Base-by-base conservation (phyloP, 2,797 vertebrate genomes). In the Yasuhikotakia modesta region DNA sequence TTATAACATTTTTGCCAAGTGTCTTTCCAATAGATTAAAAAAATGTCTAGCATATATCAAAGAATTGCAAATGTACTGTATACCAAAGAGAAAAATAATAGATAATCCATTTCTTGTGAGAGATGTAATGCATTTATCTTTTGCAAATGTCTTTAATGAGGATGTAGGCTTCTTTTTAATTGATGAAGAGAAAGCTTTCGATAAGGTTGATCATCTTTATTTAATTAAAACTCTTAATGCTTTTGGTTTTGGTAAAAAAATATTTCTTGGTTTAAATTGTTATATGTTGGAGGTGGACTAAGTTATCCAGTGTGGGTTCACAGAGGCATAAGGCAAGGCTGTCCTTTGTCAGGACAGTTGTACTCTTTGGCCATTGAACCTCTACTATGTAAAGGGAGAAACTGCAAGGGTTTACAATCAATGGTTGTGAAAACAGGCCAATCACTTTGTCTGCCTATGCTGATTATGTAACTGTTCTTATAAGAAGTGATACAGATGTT, bases 261-360 rank as follows among this genome's bases (percentile, higher is more conserved):
- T 27, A 46, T 46, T 16, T 46, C 45, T 46, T 46, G 45, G 45
- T 14, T 46, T 13, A 30, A 30, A 60, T 24, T 30, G 13, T 60
- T 60, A 60, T 60, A 60, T 6, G 60, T n/a, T 35, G 60, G 60
- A 63, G 27, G 16, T 35, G 17, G 32, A 11, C 17, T 63, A 63
- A 39, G 61, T 39, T 64, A 3, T 64, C 32, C 61, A 19, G 32
- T 64, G 3, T 64, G 39, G 21, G 61, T 64, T 43, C 3, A 19
- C 12, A 63, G 60, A 63, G 30, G 8, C n/a, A 35, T 63, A 39
- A 39, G 60, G 1, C 60, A 63, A 63, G 60, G 60, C 60, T 35
- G 30, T 30, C 24, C 14, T n/a, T 35, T 63, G 4, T 63, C 24
- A 63, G 60, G 58, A 30, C 58, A 61, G 27, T n/a, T 63, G 8